These are phyloP conservation scores for Acleris literana DNA, from an alignment of 2,888 invertebrate species.

Conservation along the genomic window DNA sequence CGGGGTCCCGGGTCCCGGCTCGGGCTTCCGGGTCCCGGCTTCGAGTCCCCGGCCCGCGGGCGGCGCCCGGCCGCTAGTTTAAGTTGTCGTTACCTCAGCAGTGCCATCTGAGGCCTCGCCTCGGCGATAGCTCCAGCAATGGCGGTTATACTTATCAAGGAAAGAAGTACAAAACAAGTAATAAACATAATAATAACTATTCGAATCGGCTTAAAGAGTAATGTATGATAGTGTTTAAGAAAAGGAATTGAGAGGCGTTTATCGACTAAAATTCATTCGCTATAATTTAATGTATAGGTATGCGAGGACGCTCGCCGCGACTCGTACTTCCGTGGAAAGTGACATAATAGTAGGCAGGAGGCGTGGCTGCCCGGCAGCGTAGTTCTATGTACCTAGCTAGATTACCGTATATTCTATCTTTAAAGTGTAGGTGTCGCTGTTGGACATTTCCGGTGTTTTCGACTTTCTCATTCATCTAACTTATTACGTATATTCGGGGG, in stretches of 20 bases:
- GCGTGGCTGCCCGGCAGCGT: slow-evolving; percentile 27
- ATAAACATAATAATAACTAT: slow-evolving; percentile 63
- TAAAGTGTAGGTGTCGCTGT: slow-evolving; percentile 72
- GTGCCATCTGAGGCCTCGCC: slow-evolving; percentile 60
- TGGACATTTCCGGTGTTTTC: slow-evolving; percentile 70
- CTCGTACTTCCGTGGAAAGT: slow-evolving; percentile 56
- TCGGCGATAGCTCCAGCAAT: background rate
- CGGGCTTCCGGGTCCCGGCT: no score
- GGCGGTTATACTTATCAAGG: slow-evolving; percentile 53
- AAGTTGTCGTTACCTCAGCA: slow-evolving; percentile 69
- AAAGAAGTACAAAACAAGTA: slow-evolving; percentile 76
- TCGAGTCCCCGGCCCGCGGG: background rate
- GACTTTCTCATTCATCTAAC: slow-evolving; percentile 70
- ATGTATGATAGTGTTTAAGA: slow-evolving; percentile 69
- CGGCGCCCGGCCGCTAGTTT: slow-evolving; percentile 6
- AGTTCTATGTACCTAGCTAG: slow-evolving; percentile 61
- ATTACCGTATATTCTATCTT: slow-evolving; percentile 77
- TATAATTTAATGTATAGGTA: slow-evolving; percentile 16
- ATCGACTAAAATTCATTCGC: slow-evolving; percentile 20
- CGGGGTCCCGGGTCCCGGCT: no score
- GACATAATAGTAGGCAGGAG: slow-evolving; percentile 43
- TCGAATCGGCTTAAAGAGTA: slow-evolving; percentile 70
- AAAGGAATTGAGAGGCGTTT: slow-evolving; percentile 69
- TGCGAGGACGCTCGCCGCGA: slow-evolving; percentile 49
- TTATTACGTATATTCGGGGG: slow-evolving; percentile 68